These are phyloP conservation scores for Agrypnia vestita DNA, from an alignment of 1,140 invertebrate species.

Conservation along the genomic window DNA sequence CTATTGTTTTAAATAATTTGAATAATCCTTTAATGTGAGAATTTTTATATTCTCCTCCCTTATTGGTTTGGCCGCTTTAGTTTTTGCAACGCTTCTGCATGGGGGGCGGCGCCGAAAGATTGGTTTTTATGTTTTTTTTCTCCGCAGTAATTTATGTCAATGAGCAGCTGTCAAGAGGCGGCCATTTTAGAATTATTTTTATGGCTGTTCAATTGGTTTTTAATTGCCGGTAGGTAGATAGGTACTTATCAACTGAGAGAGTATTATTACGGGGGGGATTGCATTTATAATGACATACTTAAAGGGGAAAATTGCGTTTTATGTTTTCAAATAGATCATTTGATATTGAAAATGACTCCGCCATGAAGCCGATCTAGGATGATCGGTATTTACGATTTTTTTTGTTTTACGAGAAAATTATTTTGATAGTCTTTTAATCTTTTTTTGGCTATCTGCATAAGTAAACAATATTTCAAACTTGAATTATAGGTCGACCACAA, in stretches of 20 bases:
- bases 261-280: too few species aligned
- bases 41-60: constrained; percentile 18
- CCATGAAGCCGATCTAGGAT: too few species aligned
- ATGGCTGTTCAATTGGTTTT: constrained; percentile 27
- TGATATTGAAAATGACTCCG: too few species aligned
- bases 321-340: too few species aligned
- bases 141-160: constrained; percentile 28
- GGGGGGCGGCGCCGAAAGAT: background rate
- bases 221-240: background rate
- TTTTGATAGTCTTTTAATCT: too few species aligned
- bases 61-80: constrained; percentile 13
- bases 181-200: constrained; percentile 31
- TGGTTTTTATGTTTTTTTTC: constrained; percentile 31
- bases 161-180: constrained; percentile 21
- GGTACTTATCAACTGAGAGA: background rate
- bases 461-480: too few species aligned
- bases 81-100: background rate
- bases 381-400: too few species aligned
- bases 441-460: too few species aligned
- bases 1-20: constrained; percentile 40
- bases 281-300: too few species aligned
- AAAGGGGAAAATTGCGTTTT: too few species aligned
- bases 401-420: too few species aligned
- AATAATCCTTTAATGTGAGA: constrained; percentile 20
- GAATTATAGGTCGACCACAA: too few species aligned